These are phyloP conservation scores for Bombus fervidus DNA, from an alignment of 1,140 invertebrate species.

Conservation along the genomic window DNA sequence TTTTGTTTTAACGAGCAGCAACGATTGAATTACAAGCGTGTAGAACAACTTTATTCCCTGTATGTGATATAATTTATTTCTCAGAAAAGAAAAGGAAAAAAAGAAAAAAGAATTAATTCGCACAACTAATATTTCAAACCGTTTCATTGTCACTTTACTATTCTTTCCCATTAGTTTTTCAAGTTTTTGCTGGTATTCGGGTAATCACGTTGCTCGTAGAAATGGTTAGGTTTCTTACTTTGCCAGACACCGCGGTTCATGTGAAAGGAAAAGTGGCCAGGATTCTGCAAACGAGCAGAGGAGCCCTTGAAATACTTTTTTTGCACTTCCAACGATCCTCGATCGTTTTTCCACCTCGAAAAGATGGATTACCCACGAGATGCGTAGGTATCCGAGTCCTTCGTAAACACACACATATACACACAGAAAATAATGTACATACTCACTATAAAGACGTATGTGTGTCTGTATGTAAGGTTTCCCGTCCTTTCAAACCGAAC, in stretches of 20 bases:
- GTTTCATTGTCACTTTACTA: too few relatives aligned
- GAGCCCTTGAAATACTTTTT: constrained; percentile 46
- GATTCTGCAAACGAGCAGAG: constrained; percentile 11
- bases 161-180: neutral
- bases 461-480: neutral
- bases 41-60: too few relatives aligned
- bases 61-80: too few relatives aligned
- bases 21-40: too few relatives aligned
- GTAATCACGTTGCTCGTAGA: neutral
- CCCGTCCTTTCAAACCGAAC: neutral
- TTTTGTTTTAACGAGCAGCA: too few relatives aligned
- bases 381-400: constrained; percentile 2
- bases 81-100: neutral
- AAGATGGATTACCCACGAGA: constrained; percentile 27
- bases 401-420: too few relatives aligned
- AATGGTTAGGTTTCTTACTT: neutral
- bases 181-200: neutral
- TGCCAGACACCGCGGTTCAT: neutral
- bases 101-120: neutral
- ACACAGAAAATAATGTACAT: too few relatives aligned
- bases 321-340: too few relatives aligned
- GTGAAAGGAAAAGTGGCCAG: constrained; percentile 38
- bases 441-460: neutral
- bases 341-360: constrained; percentile 14
- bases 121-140: neutral